Evolutionary conservation across 2,888 invertebrate genomes (phyloP), one percentile per base, ranked within the genome.

Genomic region (Anodontia alba): DNA sequence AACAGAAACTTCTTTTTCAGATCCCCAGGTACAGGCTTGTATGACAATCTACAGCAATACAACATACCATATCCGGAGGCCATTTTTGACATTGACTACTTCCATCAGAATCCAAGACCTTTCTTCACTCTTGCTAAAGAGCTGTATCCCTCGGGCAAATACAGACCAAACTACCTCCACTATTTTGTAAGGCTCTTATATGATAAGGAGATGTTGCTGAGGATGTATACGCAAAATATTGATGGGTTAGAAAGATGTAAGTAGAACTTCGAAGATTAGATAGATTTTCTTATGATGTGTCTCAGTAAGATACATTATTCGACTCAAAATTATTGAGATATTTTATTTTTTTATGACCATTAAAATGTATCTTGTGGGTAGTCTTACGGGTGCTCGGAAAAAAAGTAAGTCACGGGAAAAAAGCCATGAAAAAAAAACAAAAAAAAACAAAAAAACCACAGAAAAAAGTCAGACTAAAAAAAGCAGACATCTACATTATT

Each of bases 201-300:
- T 73, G 94, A 95, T 71, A 94, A 94, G 81, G 93, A 93, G n/a
- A 84, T 93, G 66, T 88, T 95, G 66, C 91, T 94, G 36, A 87
- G 95, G 62, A 91, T 95, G 90, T 95, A 95, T 88, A 95, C 95
- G 69, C 95, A 95, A 88, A 95, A 95, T 84, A 95, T 95, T 77
- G 95, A 95, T 89, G 95, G 95, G 5, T 87, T 95, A 42, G 95
- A 95, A 84, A 89, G 94, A 91, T 90, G 95, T 94, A 90, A 93
- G 93, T 89, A 38, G n/a, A n/a, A n/a, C n/a, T 67, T n/a, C n/a
- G n/a, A n/a, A n/a, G n/a, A n/a, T n/a, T n/a, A n/a, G n/a, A n/a
- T n/a, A n/a, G 43, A 43, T 12, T n/a, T n/a, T n/a, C n/a, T n/a
- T n/a, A n/a, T n/a, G n/a, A n/a, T n/a, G 1, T 29, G 20, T 75